Evolutionary conservation across 2,113 vertebrate genomes (phyloP), one percentile per base, ranked within the genome.

Genomic region (Lophotis ruficrista): DNA sequence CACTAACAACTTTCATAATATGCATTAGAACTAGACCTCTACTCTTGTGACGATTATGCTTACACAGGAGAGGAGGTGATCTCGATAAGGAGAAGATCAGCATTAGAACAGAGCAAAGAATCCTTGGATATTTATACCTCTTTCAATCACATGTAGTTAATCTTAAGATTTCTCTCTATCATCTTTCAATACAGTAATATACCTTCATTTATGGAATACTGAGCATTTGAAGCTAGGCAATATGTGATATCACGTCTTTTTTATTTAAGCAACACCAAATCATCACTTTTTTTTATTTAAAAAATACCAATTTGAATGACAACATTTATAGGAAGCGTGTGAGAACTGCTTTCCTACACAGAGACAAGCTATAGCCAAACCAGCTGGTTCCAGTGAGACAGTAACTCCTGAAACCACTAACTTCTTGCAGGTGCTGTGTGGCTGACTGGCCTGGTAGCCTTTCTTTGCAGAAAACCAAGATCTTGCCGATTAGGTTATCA

Each of bases 261-360:
- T 87, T 82, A 54, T 83, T 86, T 30, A 89, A 87, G 65, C 50
- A 86, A 73, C 66, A 86, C 50, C 20, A 83, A 90, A 80, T 94
- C 37, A 28, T 86, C 71, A 45, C 53, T 89, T 91, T 82, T 69
- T 75, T 33, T 9, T 5, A 65, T 91, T 87, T 70, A 50, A 93
- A 96, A 95, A 93, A 65, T 72, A 82, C 45, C 61, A 77, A 24
- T 96, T 95, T 95, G 93, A 94, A 93, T 96, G 89, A 86, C 95
- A 97, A 86, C 76, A 81, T 93, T 90, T 93, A 93, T 94, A 92
- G 86, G 94, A 94, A 95, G 86, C 73, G 56, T 90, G 90, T 93
- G 96, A 96, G 89, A 96, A 78, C 83, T 86, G 83, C 93, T 96
- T 96, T 97, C 91, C 89, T 92, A 90, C 96, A 93, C 83, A 95